Conservation (phyloP, 2,888 invertebrate species). For the Harpalus rufipes region DNA sequence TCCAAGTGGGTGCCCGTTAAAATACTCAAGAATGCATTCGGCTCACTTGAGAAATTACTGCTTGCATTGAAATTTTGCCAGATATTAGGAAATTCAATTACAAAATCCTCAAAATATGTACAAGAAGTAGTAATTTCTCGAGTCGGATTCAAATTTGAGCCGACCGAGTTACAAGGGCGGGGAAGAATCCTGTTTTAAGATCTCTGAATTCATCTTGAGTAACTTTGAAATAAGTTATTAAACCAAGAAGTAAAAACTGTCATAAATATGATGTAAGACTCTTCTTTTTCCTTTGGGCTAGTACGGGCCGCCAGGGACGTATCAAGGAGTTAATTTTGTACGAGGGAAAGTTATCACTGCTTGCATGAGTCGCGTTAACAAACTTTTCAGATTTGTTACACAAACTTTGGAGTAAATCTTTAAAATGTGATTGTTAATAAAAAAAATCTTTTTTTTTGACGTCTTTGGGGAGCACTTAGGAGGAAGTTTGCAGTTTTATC, state of each 20-base stretch:
- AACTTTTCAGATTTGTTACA: constrained; percentile 19
- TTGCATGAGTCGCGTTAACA: background rate
- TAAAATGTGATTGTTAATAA: constrained; percentile 54
- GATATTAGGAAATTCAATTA: constrained; percentile 16
- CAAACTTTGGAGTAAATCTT: constrained; percentile 22
- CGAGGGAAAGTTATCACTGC: constrained; percentile 35
- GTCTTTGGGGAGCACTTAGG: constrained; percentile 10
- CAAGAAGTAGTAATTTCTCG: too few species aligned
- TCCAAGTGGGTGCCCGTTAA: background rate
- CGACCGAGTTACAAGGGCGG: too few species aligned
- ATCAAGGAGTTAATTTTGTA: constrained; percentile 48
- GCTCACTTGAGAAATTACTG: background rate
- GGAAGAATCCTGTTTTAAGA: too few species aligned
- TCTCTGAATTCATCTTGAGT: too few species aligned
- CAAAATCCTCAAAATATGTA: background rate
- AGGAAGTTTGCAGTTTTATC: background rate
- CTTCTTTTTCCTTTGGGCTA: constrained; percentile 34
- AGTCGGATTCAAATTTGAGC: too few species aligned
- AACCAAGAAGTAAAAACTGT: constrained; percentile 13
- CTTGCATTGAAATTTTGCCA: constrained; percentile 36
- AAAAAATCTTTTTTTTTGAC: constrained; percentile 10
- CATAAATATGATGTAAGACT: constrained; percentile 31
- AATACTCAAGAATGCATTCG: background rate
- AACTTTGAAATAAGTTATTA: constrained; percentile 55
- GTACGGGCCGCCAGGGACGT: constrained; percentile 40